phyloP scores from a whole-genome alignment of 2,113 vertebrate species.

The Xerus inauris region DNA sequence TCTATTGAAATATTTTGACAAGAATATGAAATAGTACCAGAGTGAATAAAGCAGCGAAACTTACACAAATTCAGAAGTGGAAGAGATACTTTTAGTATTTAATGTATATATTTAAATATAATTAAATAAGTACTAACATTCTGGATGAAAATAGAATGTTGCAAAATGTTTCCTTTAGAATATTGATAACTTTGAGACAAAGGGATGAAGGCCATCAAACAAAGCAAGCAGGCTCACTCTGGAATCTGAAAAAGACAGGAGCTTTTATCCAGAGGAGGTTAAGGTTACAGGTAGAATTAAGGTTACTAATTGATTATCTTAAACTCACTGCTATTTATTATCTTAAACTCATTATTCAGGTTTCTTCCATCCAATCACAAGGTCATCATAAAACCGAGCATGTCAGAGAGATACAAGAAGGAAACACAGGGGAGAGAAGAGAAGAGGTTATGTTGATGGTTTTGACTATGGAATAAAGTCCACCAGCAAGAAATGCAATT shows the following conservation, averaged over 20 bases:
- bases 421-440: neutral
- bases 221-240: neutral
- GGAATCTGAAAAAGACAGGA: neutral
- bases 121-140: neutral
- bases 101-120: neutral
- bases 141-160: neutral
- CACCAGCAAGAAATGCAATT: too few relatives aligned
- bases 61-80: neutral
- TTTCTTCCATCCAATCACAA: neutral
- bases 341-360: neutral
- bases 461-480: neutral
- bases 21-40: neutral
- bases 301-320: neutral
- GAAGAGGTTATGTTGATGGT: neutral
- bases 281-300: neutral
- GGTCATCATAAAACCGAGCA: neutral
- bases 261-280: neutral
- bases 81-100: neutral
- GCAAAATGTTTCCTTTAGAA: neutral
- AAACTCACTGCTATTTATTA: too few relatives aligned
- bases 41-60: neutral
- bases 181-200: neutral
- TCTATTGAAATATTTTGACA: neutral
- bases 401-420: neutral
- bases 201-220: fast-evolving